phyloP scores from a whole-genome alignment of 2,888 invertebrate genomes.

The Tenthredo distinguenda region DNA sequence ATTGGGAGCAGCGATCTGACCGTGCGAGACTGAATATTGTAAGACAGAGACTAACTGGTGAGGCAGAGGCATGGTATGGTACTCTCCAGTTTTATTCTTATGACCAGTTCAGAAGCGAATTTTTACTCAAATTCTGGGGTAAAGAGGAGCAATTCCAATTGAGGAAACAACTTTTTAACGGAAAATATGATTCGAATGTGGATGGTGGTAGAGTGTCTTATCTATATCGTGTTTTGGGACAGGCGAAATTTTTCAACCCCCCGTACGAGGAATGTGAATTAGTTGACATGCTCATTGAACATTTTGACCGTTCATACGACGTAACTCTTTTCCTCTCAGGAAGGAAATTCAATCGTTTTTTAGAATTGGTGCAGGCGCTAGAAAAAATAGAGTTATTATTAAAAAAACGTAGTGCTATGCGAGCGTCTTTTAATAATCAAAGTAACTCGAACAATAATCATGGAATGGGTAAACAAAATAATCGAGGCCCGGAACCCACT shows the following conservation, averaged over 20 bases:
- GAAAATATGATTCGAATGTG: background rate
- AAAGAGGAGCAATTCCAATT: background rate
- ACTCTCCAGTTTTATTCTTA: background rate
- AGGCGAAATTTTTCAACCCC: background rate
- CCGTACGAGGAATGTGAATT: background rate
- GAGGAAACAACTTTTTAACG: background rate
- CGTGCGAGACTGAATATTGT: background rate
- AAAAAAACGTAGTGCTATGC: too few relatives aligned
- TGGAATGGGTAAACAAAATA: too few relatives aligned
- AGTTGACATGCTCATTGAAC: background rate
- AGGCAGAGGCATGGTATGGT: background rate
- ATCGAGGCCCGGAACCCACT: too few relatives aligned
- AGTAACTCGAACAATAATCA: too few relatives aligned
- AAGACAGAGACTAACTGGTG: background rate
- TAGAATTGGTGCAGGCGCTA: too few relatives aligned
- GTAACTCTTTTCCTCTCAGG: background rate
- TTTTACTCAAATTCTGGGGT: background rate
- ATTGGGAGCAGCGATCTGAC: background rate
- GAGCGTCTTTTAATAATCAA: too few relatives aligned
- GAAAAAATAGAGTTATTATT: too few relatives aligned
- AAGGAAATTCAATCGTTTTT: background rate
- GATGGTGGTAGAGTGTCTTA: background rate
- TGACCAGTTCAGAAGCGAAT: background rate
- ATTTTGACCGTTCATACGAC: background rate
- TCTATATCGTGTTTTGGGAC: background rate